Conservation (phyloP, 2,797 vertebrate species). For the Xenentodon cancila region DNA sequence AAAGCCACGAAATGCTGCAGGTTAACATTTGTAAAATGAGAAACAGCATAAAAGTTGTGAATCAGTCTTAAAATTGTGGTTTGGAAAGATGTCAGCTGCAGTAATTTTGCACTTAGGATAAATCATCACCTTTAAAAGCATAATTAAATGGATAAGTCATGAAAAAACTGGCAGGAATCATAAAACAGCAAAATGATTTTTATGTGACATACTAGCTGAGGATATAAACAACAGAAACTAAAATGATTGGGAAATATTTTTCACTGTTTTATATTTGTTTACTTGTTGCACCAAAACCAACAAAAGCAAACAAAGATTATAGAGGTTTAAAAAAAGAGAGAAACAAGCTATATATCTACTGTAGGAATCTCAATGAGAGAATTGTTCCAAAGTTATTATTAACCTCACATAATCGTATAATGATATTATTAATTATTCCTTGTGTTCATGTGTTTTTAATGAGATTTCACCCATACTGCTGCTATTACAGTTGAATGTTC, state of each 20-base stretch:
- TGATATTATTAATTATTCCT: neutral
- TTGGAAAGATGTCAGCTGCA: constrained; percentile 15
- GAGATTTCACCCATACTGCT: neutral
- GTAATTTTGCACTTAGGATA: constrained; percentile 6
- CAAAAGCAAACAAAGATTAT: neutral
- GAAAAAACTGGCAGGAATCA: constrained; percentile 1
- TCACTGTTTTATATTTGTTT: neutral
- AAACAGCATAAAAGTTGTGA: neutral
- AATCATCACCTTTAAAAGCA: constrained; percentile 7
- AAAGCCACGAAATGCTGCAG: constrained; percentile 7
- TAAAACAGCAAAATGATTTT: constrained; percentile 8
- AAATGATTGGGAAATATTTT: no score
- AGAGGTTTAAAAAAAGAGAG: no score
- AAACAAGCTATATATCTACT: no score
- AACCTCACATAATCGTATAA: neutral
- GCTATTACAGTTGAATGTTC: neutral
- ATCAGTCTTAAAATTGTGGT: constrained; percentile 20
- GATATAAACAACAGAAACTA: neutral
- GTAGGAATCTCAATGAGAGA: neutral
- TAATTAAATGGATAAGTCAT: constrained; percentile 15
- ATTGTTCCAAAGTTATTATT: neutral
- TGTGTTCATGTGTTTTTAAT: neutral
- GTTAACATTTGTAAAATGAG: constrained; percentile 3
- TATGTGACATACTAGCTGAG: neutral
- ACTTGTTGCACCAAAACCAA: constrained; percentile 3